Evolutionary conservation across 2,888 invertebrate genomes (phyloP), one percentile per base, ranked within the genome.

Genomic region (Synanthedon tipuliformis): DNA sequence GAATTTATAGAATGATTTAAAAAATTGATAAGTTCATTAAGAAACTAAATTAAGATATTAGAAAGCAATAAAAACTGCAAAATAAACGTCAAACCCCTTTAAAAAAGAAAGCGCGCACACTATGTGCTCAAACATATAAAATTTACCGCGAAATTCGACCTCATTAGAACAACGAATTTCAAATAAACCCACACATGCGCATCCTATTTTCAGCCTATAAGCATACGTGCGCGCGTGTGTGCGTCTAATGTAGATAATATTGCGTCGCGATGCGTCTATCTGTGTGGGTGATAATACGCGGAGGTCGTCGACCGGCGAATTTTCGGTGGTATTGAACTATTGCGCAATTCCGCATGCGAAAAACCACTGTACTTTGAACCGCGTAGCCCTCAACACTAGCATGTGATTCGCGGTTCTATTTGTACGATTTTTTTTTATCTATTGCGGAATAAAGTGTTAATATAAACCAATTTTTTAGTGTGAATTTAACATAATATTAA

Each of bases 231-330:
- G 53, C 51, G 54, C 51, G 12, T 55, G 59, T 59, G 60, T 61
- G 61, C 50, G 61, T 54, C 53, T 55, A 48, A 57, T 61, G 60
- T 66, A 62, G 53, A 57, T 56, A 69, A 54, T 61, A 41, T 48
- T 34, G 52, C 61, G 60, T 62, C 59, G 56, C 58, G 60, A 60
- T 58, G 59, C 50, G 66, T 57, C 57, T 54, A 53, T 56, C 58
- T 61, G 58, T 63, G 59, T 60, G 60, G 51, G 55, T 27, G 23
- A 16, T 15, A n/a, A 16, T 12, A 53, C 40, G 49, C 18, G 52
- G 34, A 62, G 72, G 68, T 67, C 72, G 61, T 52, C 64, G 69
- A 72, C 71, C 73, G 65, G 66, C 71, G 63, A 72, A 72, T 60
- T 69, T 72, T 70, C 63, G 68, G 67, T 62, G 58, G 62, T 70